Evolutionary conservation across 2,113 vertebrate species (phyloP), one percentile per base, ranked within the genome.

Genomic region (Actinemys pallida): DNA sequence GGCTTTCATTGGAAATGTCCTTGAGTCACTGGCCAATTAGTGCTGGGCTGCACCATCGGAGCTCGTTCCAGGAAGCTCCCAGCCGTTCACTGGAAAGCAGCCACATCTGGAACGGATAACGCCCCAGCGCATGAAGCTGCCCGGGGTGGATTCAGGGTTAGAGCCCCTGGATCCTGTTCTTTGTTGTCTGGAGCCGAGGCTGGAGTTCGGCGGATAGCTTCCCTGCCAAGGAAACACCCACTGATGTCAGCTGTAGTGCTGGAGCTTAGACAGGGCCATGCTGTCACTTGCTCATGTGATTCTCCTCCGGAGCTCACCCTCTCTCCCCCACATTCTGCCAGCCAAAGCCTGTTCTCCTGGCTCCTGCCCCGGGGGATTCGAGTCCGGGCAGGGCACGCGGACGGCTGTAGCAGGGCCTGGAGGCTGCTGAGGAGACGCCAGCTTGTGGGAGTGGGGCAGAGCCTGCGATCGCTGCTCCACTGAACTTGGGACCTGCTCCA

Each of bases 161-260:
- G 45, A 95, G 57, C 31, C 82, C 87, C 90, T 45, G 0, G 6
- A 53, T 94, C 78, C 76, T 0, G 8, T 13, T 94, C 91, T 83
- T 56, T 90, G 91, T 57, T 65, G 78, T 86, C 90, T n/a, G 6
- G 75, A 97, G 95, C 76, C 13, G 49, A 79, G 75, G 81, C 90
- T 86, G n/a, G 1, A 1, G 83, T 31, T 0, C 19, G 85, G 62
- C 39, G 39, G 93, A 35, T 2, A 88, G 24, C 65, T 56, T 10
- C 47, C 83, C 89, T 96, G 96, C 95, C 93, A 96, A 86, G 95
- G 96, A 93, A 95, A 97, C 97, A 93, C 97, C 96, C 97, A 89
- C 90, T 96, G 96, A 97, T 96, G 89, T 96, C 96, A 97, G 95
- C 72, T 13, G 0, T 1, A 0, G 93, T 27, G 52, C 54, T 0